Evolutionary conservation across 1,140 invertebrate genomes (phyloP).

Genomic region (Drosophila auraria): DNA sequence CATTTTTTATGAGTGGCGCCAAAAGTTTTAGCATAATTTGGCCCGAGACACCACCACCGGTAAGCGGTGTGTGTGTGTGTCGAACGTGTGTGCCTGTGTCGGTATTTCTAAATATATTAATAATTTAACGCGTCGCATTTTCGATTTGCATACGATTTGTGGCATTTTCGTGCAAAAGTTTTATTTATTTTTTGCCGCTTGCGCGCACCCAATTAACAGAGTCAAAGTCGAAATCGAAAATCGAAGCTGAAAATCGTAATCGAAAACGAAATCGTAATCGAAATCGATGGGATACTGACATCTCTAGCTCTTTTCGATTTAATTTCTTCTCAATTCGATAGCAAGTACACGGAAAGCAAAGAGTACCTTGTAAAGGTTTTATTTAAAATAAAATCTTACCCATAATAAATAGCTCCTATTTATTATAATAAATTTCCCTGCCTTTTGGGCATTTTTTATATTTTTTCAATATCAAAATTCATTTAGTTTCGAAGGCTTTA

Average conservation of each 20-base stretch:
- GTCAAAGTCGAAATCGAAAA: slow-evolving; percentile 28
- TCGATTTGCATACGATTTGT: slow-evolving; percentile 71
- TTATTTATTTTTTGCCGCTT: slow-evolving; percentile 31
- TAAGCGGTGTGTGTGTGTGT: slow-evolving; percentile 9
- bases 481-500: not conserved
- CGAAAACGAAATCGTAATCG: slow-evolving; percentile 46
- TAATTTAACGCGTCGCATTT: slow-evolving; percentile 72
- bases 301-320: not conserved
- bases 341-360: not conserved
- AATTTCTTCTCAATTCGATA: slow-evolving; percentile 1
- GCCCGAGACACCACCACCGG: slow-evolving; percentile 5
- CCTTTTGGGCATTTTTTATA: not conserved
- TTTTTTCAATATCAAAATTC: not conserved
- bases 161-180: slow-evolving; percentile 43
- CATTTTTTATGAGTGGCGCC: slow-evolving; percentile 78
- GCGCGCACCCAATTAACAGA: slow-evolving; percentile 63
- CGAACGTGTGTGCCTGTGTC: slow-evolving; percentile 26
- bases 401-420: no score
- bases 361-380: no score
- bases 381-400: no score
- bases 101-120: slow-evolving; percentile 80
- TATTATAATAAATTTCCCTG: no score
- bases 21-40: slow-evolving; percentile 77
- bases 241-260: slow-evolving; percentile 37
- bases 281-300: slow-evolving; percentile 34